These are phyloP conservation scores for Rhagonycha fulva DNA, from an alignment of 2,888 invertebrate genomes.

Conservation along the genomic window DNA sequence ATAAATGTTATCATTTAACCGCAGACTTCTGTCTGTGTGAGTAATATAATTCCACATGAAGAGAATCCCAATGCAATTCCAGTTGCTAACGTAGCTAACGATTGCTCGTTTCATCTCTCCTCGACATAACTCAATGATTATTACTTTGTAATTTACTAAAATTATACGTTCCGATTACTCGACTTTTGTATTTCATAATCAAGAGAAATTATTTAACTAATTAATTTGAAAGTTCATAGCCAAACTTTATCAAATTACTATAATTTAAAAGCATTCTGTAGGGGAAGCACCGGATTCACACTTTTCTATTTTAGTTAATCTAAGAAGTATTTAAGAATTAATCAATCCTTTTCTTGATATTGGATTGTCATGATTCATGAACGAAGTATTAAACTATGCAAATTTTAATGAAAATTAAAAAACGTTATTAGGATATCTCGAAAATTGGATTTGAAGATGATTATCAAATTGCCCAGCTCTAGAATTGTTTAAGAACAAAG, in stretches of 20 bases:
- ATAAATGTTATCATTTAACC: conserved; percentile 11
- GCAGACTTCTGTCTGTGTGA: neutral
- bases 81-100: neutral
- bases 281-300: neutral
- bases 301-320: too few relatives aligned
- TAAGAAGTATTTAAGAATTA: neutral
- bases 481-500: conserved; percentile 14
- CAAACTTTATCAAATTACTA: neutral
- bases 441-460: conserved; percentile 5
- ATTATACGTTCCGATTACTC: neutral
- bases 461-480: conserved; percentile 14
- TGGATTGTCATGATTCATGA: neutral
- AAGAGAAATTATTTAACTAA: neutral
- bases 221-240: neutral
- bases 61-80: neutral
- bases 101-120: neutral
- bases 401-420: neutral
- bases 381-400: neutral
- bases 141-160: neutral
- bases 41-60: conserved; percentile 6
- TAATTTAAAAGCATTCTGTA: neutral
- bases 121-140: neutral
- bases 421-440: neutral
- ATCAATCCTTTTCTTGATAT: neutral
- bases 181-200: neutral